These are phyloP conservation scores for Heliconius charithonia DNA, from an alignment of 2,888 invertebrate genomes.

Conservation along the genomic window DNA sequence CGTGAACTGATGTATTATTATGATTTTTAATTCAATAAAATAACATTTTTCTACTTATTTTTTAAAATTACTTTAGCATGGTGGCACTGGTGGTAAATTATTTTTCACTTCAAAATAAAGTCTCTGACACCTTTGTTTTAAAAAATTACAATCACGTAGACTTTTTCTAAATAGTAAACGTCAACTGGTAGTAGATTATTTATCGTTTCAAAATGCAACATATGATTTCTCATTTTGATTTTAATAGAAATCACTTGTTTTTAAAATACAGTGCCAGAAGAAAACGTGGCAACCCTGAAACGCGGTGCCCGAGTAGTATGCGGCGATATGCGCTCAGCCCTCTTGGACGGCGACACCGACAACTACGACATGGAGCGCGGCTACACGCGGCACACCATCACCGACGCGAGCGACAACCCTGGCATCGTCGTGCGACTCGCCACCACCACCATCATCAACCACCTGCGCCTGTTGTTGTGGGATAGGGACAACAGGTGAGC, in stretches of 20 bases:
- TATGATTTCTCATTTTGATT: neutral
- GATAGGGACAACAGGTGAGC: constrained; percentile 91
- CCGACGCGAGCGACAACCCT: constrained; percentile 86
- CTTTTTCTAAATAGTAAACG: too few relatives aligned
- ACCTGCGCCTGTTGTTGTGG: constrained; percentile 96
- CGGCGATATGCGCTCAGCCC: constrained; percentile 94
- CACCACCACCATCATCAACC: constrained; percentile 95
- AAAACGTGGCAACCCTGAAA: constrained; percentile 93
- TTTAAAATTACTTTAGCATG: too few relatives aligned
- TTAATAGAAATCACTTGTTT: neutral
- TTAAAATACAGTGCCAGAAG: constrained; percentile 88
- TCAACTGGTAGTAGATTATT: neutral
- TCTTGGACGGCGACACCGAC: constrained; percentile 94
- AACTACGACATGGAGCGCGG: constrained; percentile 97
- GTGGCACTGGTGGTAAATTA: too few relatives aligned
- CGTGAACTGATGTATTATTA: too few relatives aligned
- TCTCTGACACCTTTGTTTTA: too few relatives aligned
- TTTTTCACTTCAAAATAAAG: too few relatives aligned
- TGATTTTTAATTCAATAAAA: too few relatives aligned
- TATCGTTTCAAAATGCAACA: neutral
- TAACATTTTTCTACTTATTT: too few relatives aligned
- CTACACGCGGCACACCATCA: constrained; percentile 94
- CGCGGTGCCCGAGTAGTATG: constrained; percentile 93
- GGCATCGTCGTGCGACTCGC: constrained; percentile 94
- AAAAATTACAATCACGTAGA: too few relatives aligned